Percentiles rank a stretch among this genome's conserved stretches.
These are phyloP conservation scores for Dorcus parallelipipedus DNA, from an alignment of 2,888 invertebrate species.

Conservation along the genomic window DNA sequence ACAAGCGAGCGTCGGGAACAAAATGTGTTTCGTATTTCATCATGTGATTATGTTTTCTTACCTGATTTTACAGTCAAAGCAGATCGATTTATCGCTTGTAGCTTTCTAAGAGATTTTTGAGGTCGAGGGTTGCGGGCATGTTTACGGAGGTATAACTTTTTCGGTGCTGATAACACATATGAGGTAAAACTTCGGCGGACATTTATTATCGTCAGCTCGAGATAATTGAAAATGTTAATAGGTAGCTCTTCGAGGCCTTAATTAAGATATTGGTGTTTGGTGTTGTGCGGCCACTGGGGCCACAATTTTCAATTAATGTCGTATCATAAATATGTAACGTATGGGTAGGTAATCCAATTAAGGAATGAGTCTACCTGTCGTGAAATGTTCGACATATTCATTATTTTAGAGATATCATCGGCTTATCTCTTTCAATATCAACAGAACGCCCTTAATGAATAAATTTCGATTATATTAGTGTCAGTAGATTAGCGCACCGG, in stretches of 20 bases:
- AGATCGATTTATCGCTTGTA: constrained; percentile 14
- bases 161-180: too few relatives aligned
- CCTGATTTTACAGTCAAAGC: constrained; percentile 27
- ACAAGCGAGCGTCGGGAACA: constrained; percentile 6
- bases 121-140: not conserved
- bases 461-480: not conserved
- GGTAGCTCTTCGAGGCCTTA: constrained; percentile 2
- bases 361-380: constrained; percentile 26
- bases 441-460: constrained; percentile 21
- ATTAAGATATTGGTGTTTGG: constrained; percentile 21
- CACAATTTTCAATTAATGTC: constrained; percentile 24
- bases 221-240: too few relatives aligned
- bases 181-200: too few relatives aligned
- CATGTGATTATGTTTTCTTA: constrained; percentile 32
- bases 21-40: constrained; percentile 10
- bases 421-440: constrained; percentile 24
- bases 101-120: not conserved
- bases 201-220: too few relatives aligned
- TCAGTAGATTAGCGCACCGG: too few relatives aligned
- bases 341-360: constrained; percentile 29
- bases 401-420: constrained; percentile 25
- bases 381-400: constrained; percentile 32
- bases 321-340: constrained; percentile 23
- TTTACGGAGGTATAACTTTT: not conserved
- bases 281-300: constrained; percentile 10